Base-by-base conservation (phyloP, 2,888 invertebrate species). In the Clanis bilineata region DNA sequence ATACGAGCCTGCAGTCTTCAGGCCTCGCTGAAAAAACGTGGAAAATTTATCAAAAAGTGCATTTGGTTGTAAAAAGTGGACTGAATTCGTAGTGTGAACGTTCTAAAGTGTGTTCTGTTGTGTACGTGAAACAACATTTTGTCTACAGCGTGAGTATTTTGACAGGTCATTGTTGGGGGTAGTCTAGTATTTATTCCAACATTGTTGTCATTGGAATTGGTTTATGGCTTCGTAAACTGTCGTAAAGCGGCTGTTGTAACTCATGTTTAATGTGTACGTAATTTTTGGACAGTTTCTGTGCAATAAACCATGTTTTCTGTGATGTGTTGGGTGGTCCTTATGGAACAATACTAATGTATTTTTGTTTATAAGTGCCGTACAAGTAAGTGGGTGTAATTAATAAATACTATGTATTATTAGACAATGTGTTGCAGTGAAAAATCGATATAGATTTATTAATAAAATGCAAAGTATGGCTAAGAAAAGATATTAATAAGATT, bases 1-100 rank as follows among this genome's bases (percentile, higher is more conserved):
- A 78, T 79, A 83, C 82, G 79, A 83, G 75, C 83, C 86, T 77
- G 83, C 82, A 86, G 85, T 83, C 85, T 85, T 85, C 89, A 85
- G 86, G 82, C 81, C 77, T 79, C 79, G 79, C 87, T 88, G 86
- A 88, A 90, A 54, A 89, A 77, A 78, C 70, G 81, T 77, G 80
- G 74, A 82, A 84, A 80, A 74, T 74, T 62, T 65, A 67, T 60
- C 65, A 64, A 76, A 75, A 76, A 81, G 82, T 83, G 83, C 78
- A 78, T 75, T 57, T 39, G 57, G 66, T 60, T 59, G 61, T 59
- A 61, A 63, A 57, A 65, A 67, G 74, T 74, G 38, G 41, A 58
- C 57, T 64, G 6, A 54, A 67, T 51, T 51, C 10, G 51, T 73
- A 73, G 79, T 68, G 74, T 70, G 70, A 77, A 73, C 69, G 58